A percentile compares a stretch with the other conserved stretches of the same genome.
Evolutionary conservation across 2,797 vertebrate genomes (phyloP).

Genomic region (Potorous gilbertii): DNA sequence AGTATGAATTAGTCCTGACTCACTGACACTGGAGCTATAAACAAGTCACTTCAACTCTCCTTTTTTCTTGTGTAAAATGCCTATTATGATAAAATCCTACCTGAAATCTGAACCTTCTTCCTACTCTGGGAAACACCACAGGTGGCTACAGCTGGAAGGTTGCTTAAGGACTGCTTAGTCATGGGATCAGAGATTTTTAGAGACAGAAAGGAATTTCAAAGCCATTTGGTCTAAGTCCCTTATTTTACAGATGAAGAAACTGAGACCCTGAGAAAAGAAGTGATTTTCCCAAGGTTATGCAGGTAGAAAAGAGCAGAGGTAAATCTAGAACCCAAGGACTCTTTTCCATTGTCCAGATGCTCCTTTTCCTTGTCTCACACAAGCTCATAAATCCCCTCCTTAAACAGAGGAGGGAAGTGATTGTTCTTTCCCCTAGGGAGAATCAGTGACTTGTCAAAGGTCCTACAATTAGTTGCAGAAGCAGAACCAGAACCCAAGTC

Average conservation of each 20-base stretch:
- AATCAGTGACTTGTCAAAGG: neutral
- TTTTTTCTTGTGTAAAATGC: neutral
- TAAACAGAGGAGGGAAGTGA: neutral
- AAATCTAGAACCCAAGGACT: neutral
- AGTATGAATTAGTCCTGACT: constrained; percentile 60
- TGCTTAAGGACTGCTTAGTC: neutral
- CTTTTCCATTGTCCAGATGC: neutral
- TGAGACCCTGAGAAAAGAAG: neutral
- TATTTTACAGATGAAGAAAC: neutral
- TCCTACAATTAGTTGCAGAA: neutral
- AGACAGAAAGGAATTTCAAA: neutral
- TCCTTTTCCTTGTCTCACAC: too few species aligned
- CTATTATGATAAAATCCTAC: neutral
- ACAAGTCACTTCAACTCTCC: constrained; percentile 3
- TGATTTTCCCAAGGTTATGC: neutral
- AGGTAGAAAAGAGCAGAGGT: neutral
- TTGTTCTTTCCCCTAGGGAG: neutral
- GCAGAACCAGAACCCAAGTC: too few species aligned
- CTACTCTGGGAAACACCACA: neutral
- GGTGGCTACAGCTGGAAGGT: neutral
- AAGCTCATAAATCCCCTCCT: neutral
- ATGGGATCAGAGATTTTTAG: neutral
- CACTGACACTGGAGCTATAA: constrained; percentile 13
- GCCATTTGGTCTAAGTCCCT: neutral
- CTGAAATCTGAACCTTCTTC: neutral